Evolutionary conservation across 2,888 invertebrate genomes (phyloP).

Genomic region (Tenthredo scrophulariae): DNA sequence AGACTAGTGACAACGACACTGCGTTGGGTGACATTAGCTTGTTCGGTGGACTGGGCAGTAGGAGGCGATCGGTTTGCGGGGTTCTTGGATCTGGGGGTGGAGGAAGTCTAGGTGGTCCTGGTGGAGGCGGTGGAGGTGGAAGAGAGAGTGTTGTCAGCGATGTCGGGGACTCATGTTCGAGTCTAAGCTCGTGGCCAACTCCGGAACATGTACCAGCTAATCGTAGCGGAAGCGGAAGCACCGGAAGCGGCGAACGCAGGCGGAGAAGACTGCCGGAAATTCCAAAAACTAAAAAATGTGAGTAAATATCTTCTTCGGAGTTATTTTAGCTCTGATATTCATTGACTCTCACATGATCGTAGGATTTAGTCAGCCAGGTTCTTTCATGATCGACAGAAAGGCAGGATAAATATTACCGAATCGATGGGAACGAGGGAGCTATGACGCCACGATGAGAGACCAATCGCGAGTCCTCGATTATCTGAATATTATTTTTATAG

Average conservation of each 20-base stretch:
- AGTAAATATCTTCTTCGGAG: conserved; percentile 74
- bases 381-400: neutral
- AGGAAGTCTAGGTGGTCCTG: conserved; percentile 55
- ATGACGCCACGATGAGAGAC: neutral
- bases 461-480: neutral
- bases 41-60: conserved; percentile 74
- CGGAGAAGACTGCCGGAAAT: conserved; percentile 93
- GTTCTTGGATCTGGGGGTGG: conserved; percentile 64
- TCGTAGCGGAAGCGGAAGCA: conserved; percentile 65
- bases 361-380: no score
- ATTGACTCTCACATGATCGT: no score
- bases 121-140: conserved; percentile 59
- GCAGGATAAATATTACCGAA: neutral
- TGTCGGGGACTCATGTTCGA: conserved; percentile 74
- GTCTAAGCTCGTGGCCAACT: conserved; percentile 74
- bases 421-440: neutral
- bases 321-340: neutral
- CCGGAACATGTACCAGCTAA: conserved; percentile 72
- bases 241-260: conserved; percentile 81
- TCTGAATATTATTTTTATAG: neutral
- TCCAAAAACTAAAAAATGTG: conserved; percentile 93
- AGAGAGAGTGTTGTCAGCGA: conserved; percentile 75
- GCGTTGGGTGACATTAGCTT: conserved; percentile 73
- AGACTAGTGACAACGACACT: conserved; percentile 52
- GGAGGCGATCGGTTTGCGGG: conserved; percentile 70